Conservation (phyloP, 2,113 vertebrate species). For the Sula dactylatra region DNA sequence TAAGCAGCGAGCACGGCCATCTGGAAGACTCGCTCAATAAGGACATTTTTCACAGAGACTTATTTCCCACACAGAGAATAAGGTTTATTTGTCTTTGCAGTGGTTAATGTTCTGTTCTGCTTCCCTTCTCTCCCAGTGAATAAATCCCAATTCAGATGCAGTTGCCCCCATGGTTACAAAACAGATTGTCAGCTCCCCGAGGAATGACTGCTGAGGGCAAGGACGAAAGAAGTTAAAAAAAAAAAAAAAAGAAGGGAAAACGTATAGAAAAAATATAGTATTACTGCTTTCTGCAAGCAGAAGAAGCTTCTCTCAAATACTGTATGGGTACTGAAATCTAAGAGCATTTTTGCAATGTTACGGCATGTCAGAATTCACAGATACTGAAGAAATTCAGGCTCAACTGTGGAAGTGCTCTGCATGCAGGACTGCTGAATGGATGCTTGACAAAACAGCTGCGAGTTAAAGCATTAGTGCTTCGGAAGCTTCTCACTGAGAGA, state of each 20-base stretch:
- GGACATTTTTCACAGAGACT: background rate
- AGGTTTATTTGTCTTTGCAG: slow-evolving; percentile 1
- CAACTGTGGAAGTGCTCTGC: background rate
- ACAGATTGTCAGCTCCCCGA: background rate
- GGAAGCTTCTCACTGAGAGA: background rate
- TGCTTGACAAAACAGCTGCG: background rate
- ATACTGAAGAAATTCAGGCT: background rate
- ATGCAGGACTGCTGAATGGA: background rate
- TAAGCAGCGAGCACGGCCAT: background rate
- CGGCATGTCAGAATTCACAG: background rate
- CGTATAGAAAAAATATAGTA: background rate
- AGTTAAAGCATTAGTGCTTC: background rate
- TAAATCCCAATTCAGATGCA: background rate
- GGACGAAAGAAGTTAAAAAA: background rate
- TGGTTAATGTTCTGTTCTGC: background rate
- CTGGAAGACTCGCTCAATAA: background rate
- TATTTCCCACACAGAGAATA: slow-evolving; percentile 5
- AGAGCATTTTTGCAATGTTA: background rate
- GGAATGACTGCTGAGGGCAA: background rate
- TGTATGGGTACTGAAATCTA: background rate
- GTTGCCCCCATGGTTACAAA: background rate
- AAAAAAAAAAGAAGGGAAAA: background rate
- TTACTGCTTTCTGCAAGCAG: background rate
- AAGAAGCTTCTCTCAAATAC: background rate
- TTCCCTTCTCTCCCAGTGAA: background rate